Evolutionary conservation across 2,797 vertebrate genomes (phyloP).

Genomic region (Enoplosus armatus): DNA sequence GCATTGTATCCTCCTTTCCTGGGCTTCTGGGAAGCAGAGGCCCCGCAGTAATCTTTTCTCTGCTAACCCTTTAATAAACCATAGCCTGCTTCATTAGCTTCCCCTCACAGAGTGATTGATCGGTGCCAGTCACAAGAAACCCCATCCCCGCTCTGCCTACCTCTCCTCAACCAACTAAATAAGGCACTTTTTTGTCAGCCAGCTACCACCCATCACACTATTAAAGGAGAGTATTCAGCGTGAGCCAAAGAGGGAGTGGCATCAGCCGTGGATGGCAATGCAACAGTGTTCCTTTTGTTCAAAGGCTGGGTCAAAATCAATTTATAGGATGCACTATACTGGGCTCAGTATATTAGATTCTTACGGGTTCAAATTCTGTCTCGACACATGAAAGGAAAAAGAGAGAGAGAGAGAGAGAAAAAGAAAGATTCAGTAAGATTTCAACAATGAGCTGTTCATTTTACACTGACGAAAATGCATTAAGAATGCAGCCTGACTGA

Average conservation of each 20-base stretch:
- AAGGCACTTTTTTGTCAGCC: slow-evolving; percentile 86
- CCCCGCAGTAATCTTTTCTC: slow-evolving; percentile 78
- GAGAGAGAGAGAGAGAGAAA: background rate
- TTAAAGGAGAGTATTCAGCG: slow-evolving; percentile 95
- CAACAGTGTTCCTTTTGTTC: slow-evolving; percentile 96
- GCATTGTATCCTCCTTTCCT: slow-evolving; percentile 57
- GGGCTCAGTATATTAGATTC: slow-evolving; percentile 67
- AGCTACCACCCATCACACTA: slow-evolving; percentile 90
- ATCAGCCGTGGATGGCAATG: slow-evolving; percentile 89
- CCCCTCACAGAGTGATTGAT: slow-evolving; percentile 93
- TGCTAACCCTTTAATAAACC: slow-evolving; percentile 82
- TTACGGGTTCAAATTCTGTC: slow-evolving; percentile 60
- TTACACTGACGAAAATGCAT: slow-evolving; percentile 53
- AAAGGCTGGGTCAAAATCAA: slow-evolving; percentile 85
- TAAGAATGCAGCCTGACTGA: slow-evolving; percentile 49
- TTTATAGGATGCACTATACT: slow-evolving; percentile 80
- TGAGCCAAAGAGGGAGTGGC: slow-evolving; percentile 93
- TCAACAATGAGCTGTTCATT: slow-evolving; percentile 61
- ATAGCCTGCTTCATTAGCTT: slow-evolving; percentile 83
- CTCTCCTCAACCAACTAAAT: slow-evolving; percentile 89
- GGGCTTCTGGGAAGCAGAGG: slow-evolving; percentile 70
- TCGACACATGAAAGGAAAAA: slow-evolving; percentile 54
- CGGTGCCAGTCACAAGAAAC: slow-evolving; percentile 93
- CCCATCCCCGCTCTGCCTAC: slow-evolving; percentile 88
- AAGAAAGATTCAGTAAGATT: slow-evolving; percentile 28